A percentile compares a stretch with the other conserved stretches of the same genome.
These are phyloP conservation scores for Chaetorhynchus papuensis DNA, from an alignment of 2,113 vertebrate species.

Conservation along the genomic window DNA sequence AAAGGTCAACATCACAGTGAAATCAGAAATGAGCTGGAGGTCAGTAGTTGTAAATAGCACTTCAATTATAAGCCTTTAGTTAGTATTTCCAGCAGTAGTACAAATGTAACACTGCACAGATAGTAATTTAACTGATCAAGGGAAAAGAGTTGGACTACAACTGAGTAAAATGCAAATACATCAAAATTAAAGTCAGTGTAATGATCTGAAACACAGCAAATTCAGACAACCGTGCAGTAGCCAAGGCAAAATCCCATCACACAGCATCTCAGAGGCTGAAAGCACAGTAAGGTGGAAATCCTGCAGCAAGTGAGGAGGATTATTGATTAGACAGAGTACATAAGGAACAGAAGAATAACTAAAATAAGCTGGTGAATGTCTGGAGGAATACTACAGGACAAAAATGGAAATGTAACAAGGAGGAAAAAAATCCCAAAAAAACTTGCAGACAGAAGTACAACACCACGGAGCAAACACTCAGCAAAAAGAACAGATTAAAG, in stretches of 20 bases:
- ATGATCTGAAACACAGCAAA: conserved; percentile 66
- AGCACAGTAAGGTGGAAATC: conserved; percentile 21
- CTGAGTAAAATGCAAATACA: conserved; percentile 69
- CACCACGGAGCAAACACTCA: conserved; percentile 13
- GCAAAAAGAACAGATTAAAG: neutral
- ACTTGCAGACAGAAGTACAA: neutral
- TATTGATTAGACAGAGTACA: conserved; percentile 23
- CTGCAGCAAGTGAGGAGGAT: neutral
- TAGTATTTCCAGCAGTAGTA: conserved; percentile 41
- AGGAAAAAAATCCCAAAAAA: neutral
- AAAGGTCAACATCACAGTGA: conserved; percentile 47
- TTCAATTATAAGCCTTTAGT: conserved; percentile 50
- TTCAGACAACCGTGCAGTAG: conserved; percentile 49
- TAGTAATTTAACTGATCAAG: conserved; percentile 65
- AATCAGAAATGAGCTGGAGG: conserved; percentile 33
- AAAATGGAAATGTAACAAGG: neutral
- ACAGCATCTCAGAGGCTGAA: neutral
- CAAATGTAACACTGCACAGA: conserved; percentile 43
- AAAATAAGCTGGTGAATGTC: conserved; percentile 1
- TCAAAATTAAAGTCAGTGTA: conserved; percentile 73
- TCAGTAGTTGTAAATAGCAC: conserved; percentile 44
- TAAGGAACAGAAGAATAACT: neutral
- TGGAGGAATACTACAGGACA: conserved; percentile 5
- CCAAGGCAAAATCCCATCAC: conserved; percentile 20
- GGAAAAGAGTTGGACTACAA: conserved; percentile 57